A percentile compares a stretch with the other conserved stretches of the same genome.
Evolutionary conservation across 2,113 vertebrate species (phyloP).

Genomic region (Speoplatyrhinus poulsoni): DNA sequence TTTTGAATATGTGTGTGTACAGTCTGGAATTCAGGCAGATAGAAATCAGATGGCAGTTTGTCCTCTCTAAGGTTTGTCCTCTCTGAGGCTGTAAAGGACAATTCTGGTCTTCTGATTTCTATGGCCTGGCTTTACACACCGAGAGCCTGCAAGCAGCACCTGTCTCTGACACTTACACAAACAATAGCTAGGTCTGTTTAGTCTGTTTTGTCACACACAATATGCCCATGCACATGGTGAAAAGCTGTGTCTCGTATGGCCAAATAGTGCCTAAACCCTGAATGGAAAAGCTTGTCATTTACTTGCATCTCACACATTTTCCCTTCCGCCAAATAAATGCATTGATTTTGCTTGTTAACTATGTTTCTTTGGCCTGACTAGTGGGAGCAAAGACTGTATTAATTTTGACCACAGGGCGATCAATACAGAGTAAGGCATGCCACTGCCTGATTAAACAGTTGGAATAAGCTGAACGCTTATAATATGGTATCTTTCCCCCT

Average conservation of each 20-base stretch:
- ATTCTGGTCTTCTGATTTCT: slow-evolving; percentile 56
- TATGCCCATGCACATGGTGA: background rate
- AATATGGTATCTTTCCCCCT: slow-evolving; percentile 18
- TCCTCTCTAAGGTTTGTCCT: slow-evolving; percentile 59
- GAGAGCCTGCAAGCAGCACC: slow-evolving; percentile 4
- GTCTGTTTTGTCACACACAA: background rate
- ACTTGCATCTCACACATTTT: slow-evolving; percentile 40
- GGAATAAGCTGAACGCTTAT: slow-evolving; percentile 30
- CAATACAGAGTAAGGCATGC: slow-evolving; percentile 32
- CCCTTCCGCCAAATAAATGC: slow-evolving; percentile 41
- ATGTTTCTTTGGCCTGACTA: slow-evolving; percentile 26
- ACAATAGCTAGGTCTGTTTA: too few relatives aligned
- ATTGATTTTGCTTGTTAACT: slow-evolving; percentile 49
- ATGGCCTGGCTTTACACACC: slow-evolving; percentile 30
- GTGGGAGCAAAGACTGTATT: slow-evolving; percentile 40
- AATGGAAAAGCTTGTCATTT: slow-evolving; percentile 43
- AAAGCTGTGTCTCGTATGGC: background rate
- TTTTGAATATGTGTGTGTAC: background rate
- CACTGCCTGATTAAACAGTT: slow-evolving; percentile 38
- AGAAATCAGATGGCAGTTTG: slow-evolving; percentile 20
- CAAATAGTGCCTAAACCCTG: slow-evolving; percentile 8
- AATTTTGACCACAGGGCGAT: slow-evolving; percentile 44
- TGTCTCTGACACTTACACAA: slow-evolving; percentile 31
- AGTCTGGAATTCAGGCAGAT: slow-evolving; percentile 2
- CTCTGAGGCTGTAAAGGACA: slow-evolving; percentile 60